Evolutionary conservation across 2,113 vertebrate species (phyloP), one percentile per base, ranked within the genome.

Genomic region (Rhegmatorhina hoffmannsi): DNA sequence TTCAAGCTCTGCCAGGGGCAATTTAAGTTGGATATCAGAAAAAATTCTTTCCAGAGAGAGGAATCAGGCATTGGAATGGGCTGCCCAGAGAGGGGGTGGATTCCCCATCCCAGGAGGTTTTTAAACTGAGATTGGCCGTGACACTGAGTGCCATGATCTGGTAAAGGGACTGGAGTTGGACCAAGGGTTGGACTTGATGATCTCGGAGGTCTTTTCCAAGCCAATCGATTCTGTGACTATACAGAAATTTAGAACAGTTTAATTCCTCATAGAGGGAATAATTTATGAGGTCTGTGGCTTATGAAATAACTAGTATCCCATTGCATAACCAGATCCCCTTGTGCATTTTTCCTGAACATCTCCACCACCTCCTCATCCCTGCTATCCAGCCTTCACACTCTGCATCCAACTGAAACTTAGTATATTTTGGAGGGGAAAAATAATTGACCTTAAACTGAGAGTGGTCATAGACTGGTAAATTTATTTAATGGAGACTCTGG

Each of bases 221-320:
- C 13, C 40, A 43, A 43, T 43, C 40, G 6, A 43, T 43, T 43
- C 40, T 43, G 40, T 43, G 40, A 43, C 34, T 62, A 1, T 29
- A 28, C 8, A 33, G 55, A 75, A 70, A 64, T 52, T 15, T 75
- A 40, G 33, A 56, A 13, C 19, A 36, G 53, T 49, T 72, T 21
- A 89, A 33, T 63, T 77, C 34, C 16, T 92, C 6, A 0, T 29
- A 40, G 56, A 40, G 28, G 28, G 52, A 62, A 58, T 75, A 63
- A 82, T 52, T 72, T 23, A 20, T 29, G 52, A 81, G 34, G 26
- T 77, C 52, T 74, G 64, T 89, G 78, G 90, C 90, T 96, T 92
- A 91, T 96, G 95, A 94, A 96, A 94, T 94, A 95, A 59, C 60
- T 72, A 24, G 66, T 84, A 84, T 87, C 84, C 81, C 7, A 31